phyloP scores from a whole-genome alignment of 2,113 vertebrate genomes.

The Urocolius indicus region DNA sequence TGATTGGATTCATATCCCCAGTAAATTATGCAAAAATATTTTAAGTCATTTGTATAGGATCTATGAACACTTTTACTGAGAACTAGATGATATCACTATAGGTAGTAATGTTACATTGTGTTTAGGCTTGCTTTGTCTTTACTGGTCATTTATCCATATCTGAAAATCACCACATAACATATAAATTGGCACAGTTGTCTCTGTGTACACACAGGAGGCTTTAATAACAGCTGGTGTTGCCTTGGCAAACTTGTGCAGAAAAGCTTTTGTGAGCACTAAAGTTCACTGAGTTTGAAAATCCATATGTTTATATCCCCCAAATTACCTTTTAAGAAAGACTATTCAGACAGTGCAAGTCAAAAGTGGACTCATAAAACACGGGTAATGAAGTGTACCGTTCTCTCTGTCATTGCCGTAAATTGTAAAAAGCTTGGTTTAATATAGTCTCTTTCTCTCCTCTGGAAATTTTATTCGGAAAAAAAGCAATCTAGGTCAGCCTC shows the following conservation, averaged over 20 bases:
- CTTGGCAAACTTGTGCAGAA: neutral
- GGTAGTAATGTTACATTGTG: neutral
- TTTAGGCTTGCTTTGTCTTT: neutral
- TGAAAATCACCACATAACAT: neutral
- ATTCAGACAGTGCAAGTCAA: conserved; percentile 20
- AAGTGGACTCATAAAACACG: neutral
- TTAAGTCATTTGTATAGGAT: neutral
- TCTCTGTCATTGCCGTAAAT: conserved; percentile 2
- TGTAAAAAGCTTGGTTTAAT: conserved; percentile 22
- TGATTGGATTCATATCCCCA: neutral
- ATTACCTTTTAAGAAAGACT: conserved; percentile 26
- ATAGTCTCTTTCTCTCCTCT: neutral
- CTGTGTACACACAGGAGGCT: neutral
- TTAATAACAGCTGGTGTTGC: conserved; percentile 15
- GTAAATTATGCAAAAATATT: neutral
- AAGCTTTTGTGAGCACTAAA: conserved; percentile 18
- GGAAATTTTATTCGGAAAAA: conserved; percentile 39
- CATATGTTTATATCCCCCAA: conserved; percentile 35
- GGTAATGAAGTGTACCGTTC: conserved; percentile 43
- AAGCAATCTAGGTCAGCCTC: conserved; percentile 39
- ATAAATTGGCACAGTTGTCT: neutral
- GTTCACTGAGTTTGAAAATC: conserved; percentile 36
- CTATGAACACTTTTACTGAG: neutral
- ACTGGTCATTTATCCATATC: neutral
- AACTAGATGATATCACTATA: neutral